phyloP scores from a whole-genome alignment of 2,888 invertebrate species.

The Ochropleura plecta region DNA sequence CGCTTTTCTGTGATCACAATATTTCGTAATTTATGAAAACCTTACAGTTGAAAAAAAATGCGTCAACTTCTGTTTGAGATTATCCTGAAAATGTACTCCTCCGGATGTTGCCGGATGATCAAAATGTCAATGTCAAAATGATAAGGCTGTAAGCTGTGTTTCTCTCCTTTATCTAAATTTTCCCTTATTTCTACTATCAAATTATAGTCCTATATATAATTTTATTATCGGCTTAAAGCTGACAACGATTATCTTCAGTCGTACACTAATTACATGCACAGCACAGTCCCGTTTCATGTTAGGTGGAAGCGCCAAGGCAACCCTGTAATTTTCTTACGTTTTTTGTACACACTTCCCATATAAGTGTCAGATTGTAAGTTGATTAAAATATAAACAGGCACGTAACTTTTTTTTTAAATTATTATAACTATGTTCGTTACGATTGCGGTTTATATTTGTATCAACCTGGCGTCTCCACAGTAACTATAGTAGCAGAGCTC shows the following conservation, averaged over 20 bases:
- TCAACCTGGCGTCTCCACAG: neutral
- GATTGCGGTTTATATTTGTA: too few species aligned
- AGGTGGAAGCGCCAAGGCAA: too few species aligned
- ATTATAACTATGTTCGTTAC: too few species aligned
- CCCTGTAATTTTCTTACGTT: too few species aligned
- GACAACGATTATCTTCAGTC: neutral
- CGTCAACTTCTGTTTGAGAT: neutral
- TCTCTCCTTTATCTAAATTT: neutral
- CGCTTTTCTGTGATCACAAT: slow-evolving; percentile 9
- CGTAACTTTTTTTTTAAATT: too few species aligned
- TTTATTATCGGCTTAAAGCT: neutral
- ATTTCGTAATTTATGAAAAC: slow-evolving; percentile 14
- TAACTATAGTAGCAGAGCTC: neutral
- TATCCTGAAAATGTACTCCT: slow-evolving; percentile 1
- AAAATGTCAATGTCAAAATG: slow-evolving; percentile 41
- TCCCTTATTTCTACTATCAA: neutral
- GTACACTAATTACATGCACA: neutral
- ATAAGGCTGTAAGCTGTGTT: neutral
- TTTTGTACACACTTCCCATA: too few species aligned
- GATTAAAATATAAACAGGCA: too few species aligned
- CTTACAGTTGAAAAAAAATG: neutral
- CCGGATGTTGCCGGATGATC: slow-evolving; percentile 18
- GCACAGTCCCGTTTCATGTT: too few species aligned
- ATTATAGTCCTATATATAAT: neutral
- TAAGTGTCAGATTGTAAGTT: too few species aligned